Base-by-base conservation (phyloP, 2,797 vertebrate genomes). In the Sebastes wilsoni region DNA sequence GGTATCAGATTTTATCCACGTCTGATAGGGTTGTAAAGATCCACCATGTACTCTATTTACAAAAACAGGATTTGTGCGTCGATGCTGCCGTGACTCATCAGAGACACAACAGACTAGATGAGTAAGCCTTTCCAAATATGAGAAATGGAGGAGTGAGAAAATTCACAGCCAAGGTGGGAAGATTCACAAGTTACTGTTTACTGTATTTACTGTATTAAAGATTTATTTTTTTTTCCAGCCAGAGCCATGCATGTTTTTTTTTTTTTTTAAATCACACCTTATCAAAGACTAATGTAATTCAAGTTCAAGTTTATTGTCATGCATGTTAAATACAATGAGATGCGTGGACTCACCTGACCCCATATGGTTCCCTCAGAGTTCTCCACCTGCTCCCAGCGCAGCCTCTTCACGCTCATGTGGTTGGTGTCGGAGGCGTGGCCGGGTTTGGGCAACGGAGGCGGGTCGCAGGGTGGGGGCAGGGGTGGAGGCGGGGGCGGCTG, bases 341-440 rank as follows among this genome's bases (percentile, higher is more conserved):
- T 38, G 36, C 2, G 36, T 2, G 23, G n/a, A 55, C 93, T 89
- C 85, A 97, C 98, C 97, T 99, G 98, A 6, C 98, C 98, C 98
- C 98, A 99, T 85, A 99, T 99, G 82, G 98, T 99, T 65, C 98
- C 98, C 90, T 99, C 98, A 0, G 98, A 99, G 93, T 99, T 99
- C 93, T 99, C 98, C 95, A 99, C 98, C 92, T 99, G 98, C 93
- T 99, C 98, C 98, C 98, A 99, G 60, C 98, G 97, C 85, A 99
- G 96, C 79, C 98, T 94, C 94, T 99, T 99, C 87, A 99, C 98
- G 0, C 97, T 99, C 98, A 99, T 99, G 95, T 99, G 98, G 92
- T 96, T 98, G 93, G 96, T 88, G 78, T 98, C 97, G 0, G 96
- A 96, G 54, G 96, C 90, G 42, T 95, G 96, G 86, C 96, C 94